Evolutionary conservation across 2,888 invertebrate genomes (phyloP).

Genomic region (Strigamia maritima): DNA sequence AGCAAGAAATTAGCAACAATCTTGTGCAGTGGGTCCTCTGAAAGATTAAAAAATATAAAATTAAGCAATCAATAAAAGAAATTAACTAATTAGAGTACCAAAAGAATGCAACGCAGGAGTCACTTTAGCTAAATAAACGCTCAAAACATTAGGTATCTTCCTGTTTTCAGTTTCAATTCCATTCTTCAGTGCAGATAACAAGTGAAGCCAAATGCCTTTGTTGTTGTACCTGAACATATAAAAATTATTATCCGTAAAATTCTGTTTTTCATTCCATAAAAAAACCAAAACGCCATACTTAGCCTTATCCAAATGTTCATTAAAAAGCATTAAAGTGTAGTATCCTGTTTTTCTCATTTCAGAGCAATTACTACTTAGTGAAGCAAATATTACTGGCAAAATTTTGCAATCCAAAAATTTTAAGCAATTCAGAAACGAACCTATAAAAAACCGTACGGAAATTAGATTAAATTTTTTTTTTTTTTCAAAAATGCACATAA

Average conservation of each 20-base stretch:
- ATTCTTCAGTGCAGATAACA: not conserved
- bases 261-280: not conserved
- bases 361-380: not conserved
- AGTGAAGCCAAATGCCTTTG: not conserved
- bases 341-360: not conserved
- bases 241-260: not conserved
- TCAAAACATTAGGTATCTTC: not conserved
- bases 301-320: not conserved
- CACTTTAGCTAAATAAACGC: not conserved
- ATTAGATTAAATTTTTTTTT: not conserved
- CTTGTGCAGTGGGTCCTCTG: not conserved
- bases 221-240: not conserved
- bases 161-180: not conserved
- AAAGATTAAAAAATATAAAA: not conserved
- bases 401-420: not conserved
- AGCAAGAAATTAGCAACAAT: not conserved
- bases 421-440: not conserved
- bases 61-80: not conserved
- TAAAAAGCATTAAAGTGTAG: not conserved
- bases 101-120: not conserved
- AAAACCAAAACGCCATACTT: not conserved
- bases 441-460: not conserved
- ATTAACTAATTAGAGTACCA: not conserved
- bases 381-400: not conserved
- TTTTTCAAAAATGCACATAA: not conserved